Base-by-base conservation (phyloP, 2,888 invertebrate genomes). In the Epinotia bilunana region DNA sequence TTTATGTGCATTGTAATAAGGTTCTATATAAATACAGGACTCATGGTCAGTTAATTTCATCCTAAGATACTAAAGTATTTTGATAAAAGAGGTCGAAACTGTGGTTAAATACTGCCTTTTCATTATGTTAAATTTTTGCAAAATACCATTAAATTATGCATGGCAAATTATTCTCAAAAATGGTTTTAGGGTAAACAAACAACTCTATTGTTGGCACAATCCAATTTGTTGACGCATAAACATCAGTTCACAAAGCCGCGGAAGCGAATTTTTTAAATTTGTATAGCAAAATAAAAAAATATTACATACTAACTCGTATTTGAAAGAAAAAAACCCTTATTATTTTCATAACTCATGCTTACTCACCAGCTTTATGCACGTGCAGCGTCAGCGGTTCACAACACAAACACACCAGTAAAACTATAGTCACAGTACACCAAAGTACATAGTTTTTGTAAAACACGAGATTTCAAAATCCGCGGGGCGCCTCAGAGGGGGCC, bases 401-500 rank as follows among this genome's bases (percentile, higher is more conserved):
- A 75, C 67, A 67, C 75, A 62, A 55, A 46, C 64, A 65, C 60
- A 57, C 39, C 39, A 58, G 57, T 39, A 33, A 28, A 53, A 60
- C 49, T 58, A 53, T 64, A 57, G 60, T 63, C 58, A 73, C 68
- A 73, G 18, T 55, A 39, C 64, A 70, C 33, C 23, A 18, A 16
- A 58, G 39, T 72, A 20, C 55, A 49, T 63, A 43, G 49, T 64
- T 33, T 33, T 55, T 39, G 23, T 43, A 70, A 43, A 63, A 33
- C 65, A 61, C 71, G 58, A 28, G 28, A 53, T 70, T 67, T 65
- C 7, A 28, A 64, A 65, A 65, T 65, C 65, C 71, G 71, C 74
- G 70, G 60, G 77, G 80, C 77, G 81, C 83, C 84, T 82, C 84
- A 87, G 88, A 86, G 88, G 86, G 90, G 88, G 90, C 88, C 88